Base-by-base conservation (phyloP, 2,888 invertebrate species). In the Hirtodrosophila histrioides region DNA sequence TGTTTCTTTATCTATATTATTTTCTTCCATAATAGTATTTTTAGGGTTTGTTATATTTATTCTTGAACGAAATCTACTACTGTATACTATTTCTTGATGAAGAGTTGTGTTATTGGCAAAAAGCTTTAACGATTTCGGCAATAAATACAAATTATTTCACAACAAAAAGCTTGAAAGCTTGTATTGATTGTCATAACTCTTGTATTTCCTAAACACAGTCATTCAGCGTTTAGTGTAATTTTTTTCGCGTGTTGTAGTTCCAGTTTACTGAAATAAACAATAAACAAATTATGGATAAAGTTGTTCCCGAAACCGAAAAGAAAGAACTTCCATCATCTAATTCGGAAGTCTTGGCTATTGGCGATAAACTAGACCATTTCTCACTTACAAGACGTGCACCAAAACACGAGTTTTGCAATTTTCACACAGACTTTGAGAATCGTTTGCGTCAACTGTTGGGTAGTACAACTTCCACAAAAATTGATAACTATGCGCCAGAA, bases 81-180 rank as follows among this genome's bases (percentile, higher is more conserved):
- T 60, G 61, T 43, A 11, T 4, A 33, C 12, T 29, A 11, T 35
- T 10, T 17, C 0, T 12, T 11, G 8, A 4, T 8, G 12, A 7
- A 8, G 9, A 4, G 3, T 40, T 5, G 9, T 40, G 4, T 62
- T 12, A 37, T 24, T 63, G 33, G 2, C 40, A 10, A 29, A 64
- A 71, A 54, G 36, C 24, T 17, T 33, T 8, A 7, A 8, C 3
- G 31, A 31, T 31, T 31, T 7, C 27, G 27, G 4, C 7, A 9
- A 5, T 39, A 12, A 43, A 48, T 50, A 24, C 8, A 36, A 0
- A 55, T 70, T 60, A 55, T 70, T 60, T 66, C 46, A 12, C 51
- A 51, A 49, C 5, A 11, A 2, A 35, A 11, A 44, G 43, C 12
- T 49, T 7, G 3, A 51, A 46, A 51, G 60, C 35, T 31, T 27